Conservation (phyloP, 2,888 invertebrate genomes). For the Xylocampa areola region DNA sequence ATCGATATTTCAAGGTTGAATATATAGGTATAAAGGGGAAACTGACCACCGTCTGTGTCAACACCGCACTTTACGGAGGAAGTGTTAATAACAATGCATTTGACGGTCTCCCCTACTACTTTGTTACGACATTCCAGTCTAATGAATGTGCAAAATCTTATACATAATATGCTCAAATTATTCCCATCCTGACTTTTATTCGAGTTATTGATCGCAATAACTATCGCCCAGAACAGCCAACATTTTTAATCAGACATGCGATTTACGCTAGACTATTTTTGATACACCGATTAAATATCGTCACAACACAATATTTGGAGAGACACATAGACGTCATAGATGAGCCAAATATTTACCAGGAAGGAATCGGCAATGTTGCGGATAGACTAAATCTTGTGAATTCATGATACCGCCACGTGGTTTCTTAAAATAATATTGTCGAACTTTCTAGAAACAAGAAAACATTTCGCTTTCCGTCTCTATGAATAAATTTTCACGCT, state of each 20-base stretch:
- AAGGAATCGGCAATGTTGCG: constrained; percentile 38
- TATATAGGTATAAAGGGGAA: constrained; percentile 13
- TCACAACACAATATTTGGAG: constrained; percentile 32
- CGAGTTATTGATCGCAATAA: no score
- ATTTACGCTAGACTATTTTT: constrained; percentile 21
- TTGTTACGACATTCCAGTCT: not conserved
- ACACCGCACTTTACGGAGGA: constrained; percentile 6
- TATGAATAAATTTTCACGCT: constrained; percentile 47
- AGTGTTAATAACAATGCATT: constrained; percentile 22
- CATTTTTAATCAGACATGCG: not conserved
- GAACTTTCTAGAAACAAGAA: constrained; percentile 52
- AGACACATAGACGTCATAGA: constrained; percentile 43
- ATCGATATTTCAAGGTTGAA: constrained; percentile 52
- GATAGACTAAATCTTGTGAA: constrained; percentile 32
- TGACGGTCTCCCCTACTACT: constrained; percentile 17
- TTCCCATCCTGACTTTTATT: no score
- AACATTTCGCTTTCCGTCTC: constrained; percentile 33
- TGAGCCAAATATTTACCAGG: constrained; percentile 51
- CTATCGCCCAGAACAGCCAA: no score
- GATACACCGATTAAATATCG: constrained; percentile 21
- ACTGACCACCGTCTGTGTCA: constrained; percentile 15
- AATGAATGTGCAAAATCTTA: constrained; percentile 3
- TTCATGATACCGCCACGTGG: constrained; percentile 39
- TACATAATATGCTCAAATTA: no score
- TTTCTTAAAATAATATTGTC: constrained; percentile 48